These are phyloP conservation scores for Bucorvus abyssinicus DNA, from an alignment of 2,797 vertebrate genomes.

Conservation along the genomic window DNA sequence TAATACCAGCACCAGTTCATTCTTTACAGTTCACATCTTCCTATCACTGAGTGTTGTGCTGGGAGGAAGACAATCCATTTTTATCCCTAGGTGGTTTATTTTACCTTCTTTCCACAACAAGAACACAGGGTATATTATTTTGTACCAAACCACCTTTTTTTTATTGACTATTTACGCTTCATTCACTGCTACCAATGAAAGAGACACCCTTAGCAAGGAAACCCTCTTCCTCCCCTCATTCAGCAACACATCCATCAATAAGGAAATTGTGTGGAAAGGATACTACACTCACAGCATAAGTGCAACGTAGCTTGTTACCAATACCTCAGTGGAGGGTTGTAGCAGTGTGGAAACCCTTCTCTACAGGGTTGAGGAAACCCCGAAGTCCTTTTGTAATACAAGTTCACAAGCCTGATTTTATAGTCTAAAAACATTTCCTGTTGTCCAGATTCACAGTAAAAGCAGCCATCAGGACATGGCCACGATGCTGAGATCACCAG, in stretches of 20 bases:
- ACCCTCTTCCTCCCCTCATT: background rate
- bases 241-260: background rate
- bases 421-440: background rate
- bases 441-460: background rate
- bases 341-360: background rate
- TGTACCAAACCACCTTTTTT: background rate
- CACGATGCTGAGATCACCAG: background rate
- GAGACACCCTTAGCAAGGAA: background rate
- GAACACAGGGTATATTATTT: background rate
- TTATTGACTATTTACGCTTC: background rate
- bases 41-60: background rate
- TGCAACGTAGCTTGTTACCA: accelerated
- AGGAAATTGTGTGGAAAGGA: background rate
- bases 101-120: background rate
- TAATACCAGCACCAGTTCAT: background rate
- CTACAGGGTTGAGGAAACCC: background rate
- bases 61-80: background rate
- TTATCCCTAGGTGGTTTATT: background rate
- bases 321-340: accelerated
- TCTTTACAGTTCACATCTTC: background rate
- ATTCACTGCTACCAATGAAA: background rate
- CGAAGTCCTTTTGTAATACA: background rate
- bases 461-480: background rate
- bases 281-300: accelerated
- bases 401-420: background rate